Evolutionary conservation across 2,888 invertebrate species (phyloP).

Genomic region (Rotaria socialis): DNA sequence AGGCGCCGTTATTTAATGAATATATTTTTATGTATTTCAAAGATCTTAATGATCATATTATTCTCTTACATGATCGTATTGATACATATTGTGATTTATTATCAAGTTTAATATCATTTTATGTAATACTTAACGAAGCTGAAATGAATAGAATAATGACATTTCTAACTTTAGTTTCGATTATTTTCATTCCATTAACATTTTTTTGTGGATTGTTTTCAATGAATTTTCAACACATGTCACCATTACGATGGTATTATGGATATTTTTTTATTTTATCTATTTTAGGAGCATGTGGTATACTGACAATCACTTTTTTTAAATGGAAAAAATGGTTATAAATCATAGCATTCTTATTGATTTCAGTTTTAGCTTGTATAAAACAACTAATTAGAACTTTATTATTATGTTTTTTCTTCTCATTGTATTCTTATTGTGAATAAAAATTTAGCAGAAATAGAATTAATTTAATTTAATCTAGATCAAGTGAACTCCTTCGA

Average conservation of each 20-base stretch:
- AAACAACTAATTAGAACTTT: too few relatives aligned
- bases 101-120: neutral
- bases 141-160: neutral
- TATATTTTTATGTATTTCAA: conserved; percentile 22
- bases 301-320: neutral
- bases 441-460: too few relatives aligned
- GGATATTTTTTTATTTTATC: neutral
- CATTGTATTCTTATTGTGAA: too few relatives aligned
- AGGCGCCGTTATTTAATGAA: neutral
- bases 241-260: neutral
- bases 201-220: neutral
- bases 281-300: neutral
- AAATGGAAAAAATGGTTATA: conserved; percentile 6
- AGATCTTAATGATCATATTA: neutral
- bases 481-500: too few relatives aligned
- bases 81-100: neutral
- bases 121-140: neutral
- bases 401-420: too few relatives aligned
- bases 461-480: too few relatives aligned
- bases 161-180: neutral
- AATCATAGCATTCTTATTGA: too few relatives aligned
- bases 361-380: too few relatives aligned
- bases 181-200: neutral
- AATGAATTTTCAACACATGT: neutral
- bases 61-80: neutral